Evolutionary conservation across 2,888 invertebrate genomes (phyloP), one percentile per base, ranked within the genome.

Genomic region (Pachymerium ferrugineum): DNA sequence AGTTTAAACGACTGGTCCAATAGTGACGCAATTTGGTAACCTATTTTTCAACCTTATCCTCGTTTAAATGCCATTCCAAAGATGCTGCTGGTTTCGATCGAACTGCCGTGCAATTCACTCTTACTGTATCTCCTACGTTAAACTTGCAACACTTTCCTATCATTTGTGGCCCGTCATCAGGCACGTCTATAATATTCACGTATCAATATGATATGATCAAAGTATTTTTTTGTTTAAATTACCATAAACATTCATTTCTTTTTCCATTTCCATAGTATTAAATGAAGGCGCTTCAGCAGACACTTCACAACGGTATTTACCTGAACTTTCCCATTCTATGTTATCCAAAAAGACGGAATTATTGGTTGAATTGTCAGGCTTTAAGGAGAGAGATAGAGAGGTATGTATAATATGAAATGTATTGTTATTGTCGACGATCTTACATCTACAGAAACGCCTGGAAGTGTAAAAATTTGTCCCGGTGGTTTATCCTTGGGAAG

Each of bases 401-500:
- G n/a, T 35, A n/a, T 35, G 10, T 35, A n/a, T n/a, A 35, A n/a
- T 35, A 1, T 35, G n/a, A 10, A 35, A 10, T 38, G n/a, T 35
- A 1, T 35, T 10, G 35, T 35, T 14, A 35, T 35, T 35, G 10
- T 35, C 35, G 12, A 35, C 35, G 10, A 35, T 35, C n/a, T 89
- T 83, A 92, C 91, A 82, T 91, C 90, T 70, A 91, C 90, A 82
- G 88, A 88, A 77, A 93, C 89, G 74, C 88, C 89, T 8, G 89
- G 87, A 72, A 89, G 83, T 0, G 89, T 88, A 80, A 91, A 91
- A 28, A 89, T 89, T 78, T 88, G 86, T 28, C 89, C 89, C 78
- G 89, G 89, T 3, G 91, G 91, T 77, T 89, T 83, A 81, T 91
- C 91, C 81, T 91, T 91, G 1, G 91, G 91, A 77, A 91, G 88